These are phyloP conservation scores for Cataglyphis cursor DNA, from an alignment of 2,888 invertebrate genomes.

Conservation along the genomic window DNA sequence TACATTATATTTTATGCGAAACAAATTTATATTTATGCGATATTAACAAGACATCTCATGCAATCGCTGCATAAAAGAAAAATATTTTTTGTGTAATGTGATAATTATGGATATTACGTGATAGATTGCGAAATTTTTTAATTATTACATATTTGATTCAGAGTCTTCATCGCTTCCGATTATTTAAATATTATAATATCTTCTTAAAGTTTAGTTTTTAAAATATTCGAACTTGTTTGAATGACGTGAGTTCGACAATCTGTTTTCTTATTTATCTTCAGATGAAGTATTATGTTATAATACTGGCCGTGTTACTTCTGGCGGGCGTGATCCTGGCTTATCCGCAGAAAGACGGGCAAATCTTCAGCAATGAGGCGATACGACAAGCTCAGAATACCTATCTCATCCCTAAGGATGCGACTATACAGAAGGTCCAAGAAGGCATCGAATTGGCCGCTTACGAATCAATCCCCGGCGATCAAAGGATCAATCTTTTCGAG, in stretches of 20 bases:
- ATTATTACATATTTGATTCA: background rate
- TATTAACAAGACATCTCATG: background rate
- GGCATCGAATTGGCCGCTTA: conserved; percentile 95
- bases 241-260: background rate
- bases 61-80: background rate
- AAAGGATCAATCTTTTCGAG: conserved; percentile 94
- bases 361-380: conserved; percentile 95
- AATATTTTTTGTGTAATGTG: conserved; percentile 9
- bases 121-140: conserved; percentile 4
- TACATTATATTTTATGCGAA: background rate
- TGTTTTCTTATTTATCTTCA: conserved; percentile 30
- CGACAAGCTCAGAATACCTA: conserved; percentile 95
- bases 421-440: conserved; percentile 95
- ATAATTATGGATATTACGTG: background rate
- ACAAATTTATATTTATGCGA: background rate
- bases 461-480: conserved; percentile 95
- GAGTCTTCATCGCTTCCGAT: background rate
- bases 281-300: conserved; percentile 62
- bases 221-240: background rate
- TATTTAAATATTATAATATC: background rate
- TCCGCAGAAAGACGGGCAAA: conserved; percentile 92
- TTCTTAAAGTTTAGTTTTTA: background rate
- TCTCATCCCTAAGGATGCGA: conserved; percentile 94
- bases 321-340: conserved; percentile 87
- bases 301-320: conserved; percentile 50